A percentile compares a stretch with the other conserved stretches of the same genome.
Conservation (phyloP, 2,797 vertebrate genomes). For the Pipistrellus kuhlii region DNA sequence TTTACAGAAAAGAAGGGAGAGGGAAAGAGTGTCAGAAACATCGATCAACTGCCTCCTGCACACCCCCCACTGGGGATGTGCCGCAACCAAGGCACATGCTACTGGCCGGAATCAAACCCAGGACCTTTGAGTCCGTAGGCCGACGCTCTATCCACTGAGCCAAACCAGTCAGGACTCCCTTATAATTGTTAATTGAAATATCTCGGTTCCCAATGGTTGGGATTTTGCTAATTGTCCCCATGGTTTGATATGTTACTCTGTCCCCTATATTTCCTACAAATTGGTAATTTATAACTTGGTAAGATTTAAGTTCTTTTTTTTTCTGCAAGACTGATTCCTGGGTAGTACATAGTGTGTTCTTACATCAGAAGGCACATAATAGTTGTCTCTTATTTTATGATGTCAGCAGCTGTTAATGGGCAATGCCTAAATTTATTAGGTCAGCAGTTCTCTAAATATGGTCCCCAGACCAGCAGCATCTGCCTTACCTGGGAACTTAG, state of each 20-base stretch:
- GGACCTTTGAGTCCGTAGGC: too few relatives aligned
- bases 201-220: neutral
- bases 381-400: neutral
- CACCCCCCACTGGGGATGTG: too few relatives aligned
- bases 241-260: neutral
- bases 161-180: too few relatives aligned
- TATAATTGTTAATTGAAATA: neutral
- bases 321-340: neutral
- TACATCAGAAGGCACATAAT: conserved; percentile 29
- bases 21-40: too few relatives aligned
- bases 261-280: neutral
- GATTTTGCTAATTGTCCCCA: conserved; percentile 4
- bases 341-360: neutral
- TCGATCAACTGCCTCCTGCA: too few relatives aligned
- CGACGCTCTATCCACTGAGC: too few relatives aligned
- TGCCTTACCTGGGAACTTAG: neutral
- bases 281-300: neutral
- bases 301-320: conserved; percentile 1
- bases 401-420: neutral
- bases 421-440: neutral
- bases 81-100: too few relatives aligned
- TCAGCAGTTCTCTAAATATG: neutral
- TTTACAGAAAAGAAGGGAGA: too few relatives aligned
- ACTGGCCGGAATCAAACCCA: too few relatives aligned
- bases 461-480: neutral